Evolutionary conservation across 2,888 invertebrate species (phyloP), one percentile per base, ranked within the genome.

Genomic region (Agrochola lota): DNA sequence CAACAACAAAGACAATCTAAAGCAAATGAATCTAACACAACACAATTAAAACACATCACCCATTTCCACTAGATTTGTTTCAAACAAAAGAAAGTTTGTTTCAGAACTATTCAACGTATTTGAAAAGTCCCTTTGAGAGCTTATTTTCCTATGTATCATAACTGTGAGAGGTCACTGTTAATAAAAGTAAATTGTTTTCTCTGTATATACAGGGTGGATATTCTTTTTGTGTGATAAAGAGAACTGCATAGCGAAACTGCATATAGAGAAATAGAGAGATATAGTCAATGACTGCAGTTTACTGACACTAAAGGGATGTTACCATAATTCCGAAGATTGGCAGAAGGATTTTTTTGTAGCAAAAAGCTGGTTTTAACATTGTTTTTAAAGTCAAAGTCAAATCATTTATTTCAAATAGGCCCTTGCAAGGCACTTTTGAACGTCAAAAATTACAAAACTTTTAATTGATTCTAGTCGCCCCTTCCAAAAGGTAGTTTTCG

Each of bases 101-200:
- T 60, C 20, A 72, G 40, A 78, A 85, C 74, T 82, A 77, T 77
- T 70, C 69, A 79, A 80, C 20, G 17, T 63, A 52, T 78, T 78
- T 83, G 62, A 77, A 83, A 77, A 67, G 78, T 68, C 59, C 68
- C 66, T 63, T 77, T 69, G 62, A 64, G 75, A 49, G 43, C 4
- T 69, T 75, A 70, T 77, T 80, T 77, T 71, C 30, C 57, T 23
- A 3, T 30, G 8, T 43, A 67, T 73, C 67, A 82, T 64, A 67
- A 70, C 66, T 40, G 43, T 23, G 26, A 64, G 23, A 52, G 52
- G 30, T 64, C 11, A 12, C 20, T 1, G n/a, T 49, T 30, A n/a
- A 52, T 72, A 52, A 66, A 78, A 79, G 49, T 52, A 57, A 59
- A 64, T 71, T 71, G 40, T 64, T 59, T 79, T 72, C 60, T 59